Base-by-base conservation (phyloP, 64 coral and sea anemone genomes). In the Porites lutea region DNA sequence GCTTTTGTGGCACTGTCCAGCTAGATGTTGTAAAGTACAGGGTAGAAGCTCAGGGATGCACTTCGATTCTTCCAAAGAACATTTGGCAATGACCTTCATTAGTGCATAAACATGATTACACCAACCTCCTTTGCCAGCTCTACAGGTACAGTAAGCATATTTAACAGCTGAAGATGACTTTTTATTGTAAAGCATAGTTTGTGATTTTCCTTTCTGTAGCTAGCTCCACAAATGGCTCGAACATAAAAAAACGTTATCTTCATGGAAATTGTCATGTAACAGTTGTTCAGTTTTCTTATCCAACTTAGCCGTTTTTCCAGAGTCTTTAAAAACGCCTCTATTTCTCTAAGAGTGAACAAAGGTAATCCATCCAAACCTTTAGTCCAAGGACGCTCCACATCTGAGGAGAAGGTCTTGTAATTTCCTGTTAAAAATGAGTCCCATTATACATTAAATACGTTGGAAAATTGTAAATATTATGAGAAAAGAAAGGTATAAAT, bases 321-420 rank as follows among this genome's bases (percentile, higher is more conserved):
- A 68, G 65, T 68, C 65, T 63, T 63, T 63, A 63, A 63, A 63
- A 63, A 63, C 10, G 16, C 60, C 5, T 16, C 65, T 68, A 68
- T 68, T 68, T 68, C 65, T 21, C 65, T 68, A 15, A 68, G 22
- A 68, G 65, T 68, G 65, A 68, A 68, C 65, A 68, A n/a, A 21
- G 65, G 65, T 68, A 68, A 68, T 68, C 65, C 14, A 68, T 15
- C n/a, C 65, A 68, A 68, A 68, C 65, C 2, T 68, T 14, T 68
- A n/a, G 65, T 68, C 65, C 65, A 68, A 15, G 65, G 22, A 21
- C 65, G 5, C 18, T 68, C 14, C 22, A 5, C 65, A 68, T 68
- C 65, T 68, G 65, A 21, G 65, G 65, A 21, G 16, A 18, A 68
- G 65, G 18, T 68, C 65, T 14, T 18, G 22, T 68, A 68, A 68